A percentile compares a stretch with the other conserved stretches of the same genome.
These are phyloP conservation scores for Danio aesculapii DNA, from an alignment of 2,797 vertebrate genomes.

Conservation along the genomic window DNA sequence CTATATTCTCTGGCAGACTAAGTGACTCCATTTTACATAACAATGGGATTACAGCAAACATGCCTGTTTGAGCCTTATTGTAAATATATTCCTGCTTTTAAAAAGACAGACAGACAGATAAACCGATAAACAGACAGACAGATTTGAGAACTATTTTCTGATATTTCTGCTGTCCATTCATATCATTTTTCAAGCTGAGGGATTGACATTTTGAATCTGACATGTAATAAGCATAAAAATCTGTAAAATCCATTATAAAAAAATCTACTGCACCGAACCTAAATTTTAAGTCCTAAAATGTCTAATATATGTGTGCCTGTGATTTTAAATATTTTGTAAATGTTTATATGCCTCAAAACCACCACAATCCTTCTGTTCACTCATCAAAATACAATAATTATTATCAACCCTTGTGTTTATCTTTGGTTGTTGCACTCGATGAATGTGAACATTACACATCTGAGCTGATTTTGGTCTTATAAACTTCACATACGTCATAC, in stretches of 20 bases:
- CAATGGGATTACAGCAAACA: constrained; percentile 65
- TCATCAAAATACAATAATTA: neutral
- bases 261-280: too few relatives aligned
- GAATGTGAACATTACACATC: neutral
- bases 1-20: constrained; percentile 60
- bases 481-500: constrained; percentile 16
- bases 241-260: too few relatives aligned
- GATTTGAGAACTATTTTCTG: too few relatives aligned
- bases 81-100: constrained; percentile 14
- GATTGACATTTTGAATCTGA: too few relatives aligned
- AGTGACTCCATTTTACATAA: constrained; percentile 70
- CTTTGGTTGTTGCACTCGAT: neutral
- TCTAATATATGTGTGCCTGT: fast-evolving
- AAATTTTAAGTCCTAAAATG: neutral
- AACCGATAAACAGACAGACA: too few relatives aligned
- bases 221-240: too few relatives aligned
- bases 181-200: too few relatives aligned
- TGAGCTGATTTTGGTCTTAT: neutral
- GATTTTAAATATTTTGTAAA: neutral
- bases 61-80: constrained; percentile 49
- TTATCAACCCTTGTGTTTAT: neutral
- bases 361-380: neutral
- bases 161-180: too few relatives aligned
- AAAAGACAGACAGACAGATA: too few relatives aligned
- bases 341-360: neutral